Evolutionary conservation across 2,888 invertebrate species (phyloP), one percentile per base, ranked within the genome.

Genomic region (Apamea epomidion): DNA sequence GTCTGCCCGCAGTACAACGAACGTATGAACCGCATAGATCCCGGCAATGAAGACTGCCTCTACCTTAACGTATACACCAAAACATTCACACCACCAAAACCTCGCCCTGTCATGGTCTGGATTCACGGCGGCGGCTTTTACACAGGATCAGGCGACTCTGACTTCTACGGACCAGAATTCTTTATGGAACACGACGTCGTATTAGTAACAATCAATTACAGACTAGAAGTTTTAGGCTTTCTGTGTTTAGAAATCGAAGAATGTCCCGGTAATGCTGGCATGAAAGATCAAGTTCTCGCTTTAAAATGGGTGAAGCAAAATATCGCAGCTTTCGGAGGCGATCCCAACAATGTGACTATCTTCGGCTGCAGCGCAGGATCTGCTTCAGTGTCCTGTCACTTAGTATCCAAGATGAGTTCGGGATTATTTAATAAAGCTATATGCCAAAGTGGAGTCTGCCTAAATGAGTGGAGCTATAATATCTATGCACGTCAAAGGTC

Each of bases 51-150:
- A 90, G 98, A 98, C 91, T 98, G 98, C 85, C 97, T 98, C 8
- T 98, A 97, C 90, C 94, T 98, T 32, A 98, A 98, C 92, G 97
- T 98, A 0, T 98, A 98, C 92, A 97, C 98, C 14, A 94, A 92
- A 85, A 90, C 87, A 42, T 81, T 94, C 12, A 86, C 85, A 3
- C 93, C 94, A 5, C 14, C 89, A 3, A 76, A 81, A 67, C 91
- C 91, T 12, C 88, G 93, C 1, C 96, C 97, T 0, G 97, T 97
- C 2, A 94, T 97, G 94, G 93, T 97, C 48, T 97, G 97, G 97
- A 97, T 97, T 54, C 97, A 97, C 87, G 97, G 97, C 21, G 97
- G 97, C 45, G 96, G 94, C 42, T 97, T 97, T 86, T 96, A 97
- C 90, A 96, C 97, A 21, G 97, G 97, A 67, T 97, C 97, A 6